Conservation (phyloP, 2,888 invertebrate genomes). For the Heliconius cydno region DNA sequence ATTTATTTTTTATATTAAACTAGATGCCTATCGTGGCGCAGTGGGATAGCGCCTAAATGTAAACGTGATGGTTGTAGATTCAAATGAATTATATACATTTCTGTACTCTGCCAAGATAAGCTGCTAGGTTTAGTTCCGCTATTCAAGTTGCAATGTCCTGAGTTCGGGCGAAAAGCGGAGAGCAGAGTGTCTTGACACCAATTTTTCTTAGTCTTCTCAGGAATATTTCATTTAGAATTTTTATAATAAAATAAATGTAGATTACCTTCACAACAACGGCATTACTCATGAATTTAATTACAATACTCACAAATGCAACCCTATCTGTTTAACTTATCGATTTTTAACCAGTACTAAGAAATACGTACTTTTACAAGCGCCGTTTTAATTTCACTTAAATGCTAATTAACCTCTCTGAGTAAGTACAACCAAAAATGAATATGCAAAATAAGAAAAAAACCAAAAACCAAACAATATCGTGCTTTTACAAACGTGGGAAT, state of each 20-base stretch:
- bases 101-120: too few relatives aligned
- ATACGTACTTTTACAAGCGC: background rate
- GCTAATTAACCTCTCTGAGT: background rate
- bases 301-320: background rate
- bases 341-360: background rate
- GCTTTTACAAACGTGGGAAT: slow-evolving; percentile 79
- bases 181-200: background rate
- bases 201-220: too few relatives aligned
- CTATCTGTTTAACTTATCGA: background rate
- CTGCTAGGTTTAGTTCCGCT: background rate
- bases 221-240: too few relatives aligned
- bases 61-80: too few relatives aligned
- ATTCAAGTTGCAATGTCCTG: background rate
- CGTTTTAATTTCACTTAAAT: slow-evolving; percentile 2
- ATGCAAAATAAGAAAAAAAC: slow-evolving; percentile 44
- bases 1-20: too few relatives aligned
- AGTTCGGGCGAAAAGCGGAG: background rate
- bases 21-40: background rate
- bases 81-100: too few relatives aligned
- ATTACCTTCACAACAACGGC: background rate
- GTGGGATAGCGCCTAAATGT: too few relatives aligned
- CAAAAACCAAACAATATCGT: slow-evolving; percentile 65
- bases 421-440: background rate
- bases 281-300: background rate
- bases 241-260: background rate